Percentiles rank a stretch among this genome's conserved stretches.
These are phyloP conservation scores for Sebastes schlegelii DNA, from an alignment of 2,113 vertebrate genomes.

Conservation along the genomic window DNA sequence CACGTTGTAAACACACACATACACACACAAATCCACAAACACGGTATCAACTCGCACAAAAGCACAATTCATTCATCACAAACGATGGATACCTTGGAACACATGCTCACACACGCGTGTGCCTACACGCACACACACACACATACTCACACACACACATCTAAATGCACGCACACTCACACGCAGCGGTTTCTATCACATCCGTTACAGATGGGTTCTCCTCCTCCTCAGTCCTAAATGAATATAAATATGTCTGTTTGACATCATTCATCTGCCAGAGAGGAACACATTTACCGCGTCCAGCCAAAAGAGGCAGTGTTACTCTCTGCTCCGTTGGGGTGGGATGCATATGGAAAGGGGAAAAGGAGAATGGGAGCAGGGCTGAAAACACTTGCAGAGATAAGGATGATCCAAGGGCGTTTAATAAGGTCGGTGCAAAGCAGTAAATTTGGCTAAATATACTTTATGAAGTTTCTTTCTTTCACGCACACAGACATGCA, in stretches of 20 bases:
- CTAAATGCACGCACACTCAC: conserved; percentile 45
- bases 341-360: conserved; percentile 27
- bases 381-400: conserved; percentile 39
- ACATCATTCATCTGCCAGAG: conserved; percentile 83
- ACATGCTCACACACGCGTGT: conserved; percentile 65
- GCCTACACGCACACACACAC: conserved; percentile 41
- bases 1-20: conserved; percentile 22
- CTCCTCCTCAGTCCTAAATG: conserved; percentile 83
- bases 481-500: background rate
- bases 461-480: conserved; percentile 39
- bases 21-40: conserved; percentile 66
- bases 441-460: conserved; percentile 31
- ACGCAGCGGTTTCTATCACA: conserved; percentile 76
- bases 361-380: conserved; percentile 40
- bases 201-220: conserved; percentile 83
- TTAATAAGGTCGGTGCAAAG: conserved; percentile 34
- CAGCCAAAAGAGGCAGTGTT: conserved; percentile 78
- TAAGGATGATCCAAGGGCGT: conserved; percentile 52
- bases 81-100: conserved; percentile 81
- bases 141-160: conserved; percentile 56
- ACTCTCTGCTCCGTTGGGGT: conserved; percentile 58
- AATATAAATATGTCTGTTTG: conserved; percentile 85
- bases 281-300: conserved; percentile 62
- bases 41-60: conserved; percentile 76
- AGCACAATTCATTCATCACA: conserved; percentile 79